These are phyloP conservation scores for Nomada hirtipes DNA, from an alignment of 2,888 invertebrate genomes.

Conservation along the genomic window DNA sequence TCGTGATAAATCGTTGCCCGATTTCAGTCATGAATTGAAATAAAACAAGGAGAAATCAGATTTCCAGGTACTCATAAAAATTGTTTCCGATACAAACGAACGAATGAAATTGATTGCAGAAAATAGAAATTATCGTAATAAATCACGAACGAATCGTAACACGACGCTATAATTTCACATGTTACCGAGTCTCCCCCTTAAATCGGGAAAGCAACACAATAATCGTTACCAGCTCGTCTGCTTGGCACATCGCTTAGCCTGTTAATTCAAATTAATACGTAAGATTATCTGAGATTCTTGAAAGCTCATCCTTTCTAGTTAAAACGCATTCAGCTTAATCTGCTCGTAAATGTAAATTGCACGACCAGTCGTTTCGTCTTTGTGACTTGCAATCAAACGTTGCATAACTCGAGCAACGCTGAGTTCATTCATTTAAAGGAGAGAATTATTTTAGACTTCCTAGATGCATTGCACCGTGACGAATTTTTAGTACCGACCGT, in stretches of 20 bases:
- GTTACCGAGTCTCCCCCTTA: conserved; percentile 57
- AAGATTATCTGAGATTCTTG: conserved; percentile 69
- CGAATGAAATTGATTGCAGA: too few relatives aligned
- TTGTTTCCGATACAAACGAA: neutral
- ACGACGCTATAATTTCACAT: conserved; percentile 54
- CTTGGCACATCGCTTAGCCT: conserved; percentile 70
- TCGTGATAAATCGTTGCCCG: conserved; percentile 23
- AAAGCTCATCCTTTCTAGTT: conserved; percentile 70
- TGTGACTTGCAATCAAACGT: conserved; percentile 65
- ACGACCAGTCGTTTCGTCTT: conserved; percentile 64
- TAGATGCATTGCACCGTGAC: conserved; percentile 14
- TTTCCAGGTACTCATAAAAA: neutral
- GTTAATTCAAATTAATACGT: conserved; percentile 74
- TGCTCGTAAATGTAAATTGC: conserved; percentile 69
- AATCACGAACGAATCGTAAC: conserved; percentile 60
- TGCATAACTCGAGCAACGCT: conserved; percentile 60
- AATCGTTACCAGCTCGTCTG: conserved; percentile 71
- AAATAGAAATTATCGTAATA: neutral
- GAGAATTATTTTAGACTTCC: conserved; percentile 49
- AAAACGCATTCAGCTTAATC: conserved; percentile 69
- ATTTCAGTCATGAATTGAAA: neutral
- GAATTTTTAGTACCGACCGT: neutral
- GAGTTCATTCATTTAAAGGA: conserved; percentile 55
- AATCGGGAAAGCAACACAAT: conserved; percentile 67
- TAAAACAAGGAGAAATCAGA: neutral